A percentile compares a stretch with the other conserved stretches of the same genome.
These are phyloP conservation scores for Heliconius cydno DNA, from an alignment of 2,888 invertebrate genomes.

Conservation along the genomic window DNA sequence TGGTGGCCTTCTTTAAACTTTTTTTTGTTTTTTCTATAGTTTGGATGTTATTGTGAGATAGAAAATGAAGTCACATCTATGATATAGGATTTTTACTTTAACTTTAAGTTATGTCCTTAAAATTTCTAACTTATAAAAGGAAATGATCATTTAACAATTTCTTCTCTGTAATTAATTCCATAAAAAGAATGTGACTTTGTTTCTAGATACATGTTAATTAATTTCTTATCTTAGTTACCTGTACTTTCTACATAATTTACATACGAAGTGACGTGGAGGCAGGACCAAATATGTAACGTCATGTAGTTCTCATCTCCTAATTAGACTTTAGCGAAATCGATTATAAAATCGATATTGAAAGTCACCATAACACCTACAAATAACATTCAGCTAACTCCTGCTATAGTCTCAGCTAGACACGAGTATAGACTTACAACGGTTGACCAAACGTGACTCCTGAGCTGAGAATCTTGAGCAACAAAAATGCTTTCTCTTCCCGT, in stretches of 20 bases:
- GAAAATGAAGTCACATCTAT: neutral
- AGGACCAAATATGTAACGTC: slow-evolving; percentile 23
- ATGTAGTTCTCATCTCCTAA: neutral
- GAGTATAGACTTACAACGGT: slow-evolving; percentile 18
- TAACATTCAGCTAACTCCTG: slow-evolving; percentile 1
- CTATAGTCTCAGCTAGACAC: neutral
- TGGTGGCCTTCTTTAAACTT: slow-evolving; percentile 40
- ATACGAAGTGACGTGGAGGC: slow-evolving; percentile 15
- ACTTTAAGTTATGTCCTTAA: neutral
- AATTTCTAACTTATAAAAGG: neutral
- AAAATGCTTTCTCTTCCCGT: slow-evolving; percentile 37
- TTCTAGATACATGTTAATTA: neutral
- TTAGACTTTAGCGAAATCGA: neutral
- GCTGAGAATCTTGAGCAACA: slow-evolving; percentile 33
- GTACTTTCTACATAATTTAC: neutral
- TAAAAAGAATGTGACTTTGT: neutral
- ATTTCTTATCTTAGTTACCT: neutral
- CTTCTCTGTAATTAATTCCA: neutral
- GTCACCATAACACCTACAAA: neutral
- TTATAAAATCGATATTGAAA: slow-evolving; percentile 7
- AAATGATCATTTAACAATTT: neutral
- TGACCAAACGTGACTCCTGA: slow-evolving; percentile 23
- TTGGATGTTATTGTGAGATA: neutral
- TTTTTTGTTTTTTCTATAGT: neutral
- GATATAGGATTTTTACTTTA: neutral